Percentiles rank a stretch among this genome's conserved stretches.
phyloP scores from a whole-genome alignment of 2,113 vertebrate genomes.

The Apus apus region DNA sequence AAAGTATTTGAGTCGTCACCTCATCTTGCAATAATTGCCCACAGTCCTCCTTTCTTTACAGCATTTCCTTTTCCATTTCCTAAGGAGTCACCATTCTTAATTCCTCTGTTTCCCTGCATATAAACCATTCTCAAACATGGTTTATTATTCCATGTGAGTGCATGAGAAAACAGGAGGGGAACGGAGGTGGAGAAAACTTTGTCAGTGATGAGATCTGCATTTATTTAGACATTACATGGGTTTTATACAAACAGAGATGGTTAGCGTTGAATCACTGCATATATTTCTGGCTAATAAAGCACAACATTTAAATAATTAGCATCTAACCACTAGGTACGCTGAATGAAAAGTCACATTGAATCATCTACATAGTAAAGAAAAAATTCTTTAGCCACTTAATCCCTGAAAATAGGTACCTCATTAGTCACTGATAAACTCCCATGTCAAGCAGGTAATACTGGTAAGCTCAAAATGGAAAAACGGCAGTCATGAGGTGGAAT shows the following conservation, averaged over 20 bases:
- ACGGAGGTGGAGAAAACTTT: background rate
- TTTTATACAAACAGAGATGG: background rate
- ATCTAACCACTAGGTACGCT: background rate
- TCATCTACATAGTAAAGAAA: background rate
- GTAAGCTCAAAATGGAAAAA: background rate
- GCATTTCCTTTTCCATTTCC: background rate
- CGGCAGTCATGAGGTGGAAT: background rate
- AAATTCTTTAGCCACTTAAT: background rate
- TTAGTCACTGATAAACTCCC: background rate
- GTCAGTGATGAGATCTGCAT: background rate
- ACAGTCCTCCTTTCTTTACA: background rate
- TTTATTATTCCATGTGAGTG: background rate
- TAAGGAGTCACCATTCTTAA: background rate
- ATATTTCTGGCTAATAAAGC: background rate
- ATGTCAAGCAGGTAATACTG: conserved; percentile 7
- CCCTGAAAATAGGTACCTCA: background rate
- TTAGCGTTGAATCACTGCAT: background rate
- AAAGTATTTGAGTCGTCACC: background rate
- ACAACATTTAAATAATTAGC: background rate
- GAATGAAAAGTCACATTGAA: background rate
- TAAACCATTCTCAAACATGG: background rate
- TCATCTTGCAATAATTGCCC: background rate
- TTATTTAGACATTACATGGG: background rate
- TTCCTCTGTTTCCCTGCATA: background rate
- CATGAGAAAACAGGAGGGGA: background rate